Conservation (phyloP, 2,888 invertebrate species). For the Torymus aiolomorphi region DNA sequence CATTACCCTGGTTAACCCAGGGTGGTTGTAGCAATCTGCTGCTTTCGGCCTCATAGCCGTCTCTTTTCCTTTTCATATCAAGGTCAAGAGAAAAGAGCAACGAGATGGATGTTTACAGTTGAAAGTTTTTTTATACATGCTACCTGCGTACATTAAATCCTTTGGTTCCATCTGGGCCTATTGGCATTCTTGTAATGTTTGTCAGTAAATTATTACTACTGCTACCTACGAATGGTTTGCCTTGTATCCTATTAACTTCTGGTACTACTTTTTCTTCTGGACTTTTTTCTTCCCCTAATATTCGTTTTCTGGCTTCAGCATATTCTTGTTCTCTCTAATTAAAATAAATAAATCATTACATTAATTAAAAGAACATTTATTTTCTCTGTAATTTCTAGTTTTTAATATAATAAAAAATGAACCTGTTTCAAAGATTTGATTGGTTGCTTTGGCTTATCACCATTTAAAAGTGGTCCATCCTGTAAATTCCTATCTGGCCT, state of each 20-base stretch:
- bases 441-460: conserved; percentile 84
- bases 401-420: conserved; percentile 4
- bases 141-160: conserved; percentile 84
- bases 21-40: conserved; percentile 60
- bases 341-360: neutral
- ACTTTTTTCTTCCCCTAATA: conserved; percentile 90
- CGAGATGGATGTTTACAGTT: conserved; percentile 65
- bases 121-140: conserved; percentile 71
- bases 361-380: too few species aligned
- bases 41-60: conserved; percentile 72
- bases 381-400: neutral
- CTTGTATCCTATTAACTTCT: conserved; percentile 74
- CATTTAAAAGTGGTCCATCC: conserved; percentile 80
- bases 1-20: conserved; percentile 19
- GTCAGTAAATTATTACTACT: conserved; percentile 62
- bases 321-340: conserved; percentile 92
- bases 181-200: conserved; percentile 83
- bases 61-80: conserved; percentile 58
- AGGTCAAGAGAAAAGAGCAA: conserved; percentile 67
- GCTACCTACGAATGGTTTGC: conserved; percentile 63
- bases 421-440: conserved; percentile 87
- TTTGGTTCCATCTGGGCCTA: conserved; percentile 87
- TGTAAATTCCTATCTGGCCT: conserved; percentile 79
- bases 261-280: conserved; percentile 80
- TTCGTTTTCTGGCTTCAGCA: conserved; percentile 92